Evolutionary conservation across 2,888 invertebrate species (phyloP).

Genomic region (Brachyptera putata): DNA sequence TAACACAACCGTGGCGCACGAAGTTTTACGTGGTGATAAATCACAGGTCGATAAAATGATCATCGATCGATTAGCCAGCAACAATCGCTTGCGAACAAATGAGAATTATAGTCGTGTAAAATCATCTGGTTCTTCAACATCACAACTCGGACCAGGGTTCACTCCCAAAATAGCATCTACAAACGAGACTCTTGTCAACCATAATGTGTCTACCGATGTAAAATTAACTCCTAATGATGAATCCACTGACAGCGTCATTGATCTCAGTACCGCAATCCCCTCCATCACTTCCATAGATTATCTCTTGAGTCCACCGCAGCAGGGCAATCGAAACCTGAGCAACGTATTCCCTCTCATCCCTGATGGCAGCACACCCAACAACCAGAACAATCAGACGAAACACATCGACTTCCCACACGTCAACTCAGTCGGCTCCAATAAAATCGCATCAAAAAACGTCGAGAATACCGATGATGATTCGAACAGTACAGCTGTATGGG

Average conservation of each 20-base stretch:
- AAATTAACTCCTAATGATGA: too few species aligned
- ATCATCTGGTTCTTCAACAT: background rate
- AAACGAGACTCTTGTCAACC: background rate
- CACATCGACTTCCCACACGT: background rate
- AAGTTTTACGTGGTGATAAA: background rate
- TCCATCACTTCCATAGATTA: too few species aligned
- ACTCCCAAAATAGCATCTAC: background rate
- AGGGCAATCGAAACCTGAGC: background rate
- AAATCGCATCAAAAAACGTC: too few species aligned
- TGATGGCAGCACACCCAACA: background rate
- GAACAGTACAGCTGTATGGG: constrained; percentile 2
- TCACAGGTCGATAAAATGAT: constrained; percentile 6
- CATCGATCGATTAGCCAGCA: background rate
- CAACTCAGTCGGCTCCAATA: too few species aligned
- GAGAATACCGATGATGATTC: background rate
- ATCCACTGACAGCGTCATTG: background rate
- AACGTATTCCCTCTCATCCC: too few species aligned
- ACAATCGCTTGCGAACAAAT: background rate
- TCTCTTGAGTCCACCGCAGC: background rate
- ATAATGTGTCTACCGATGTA: too few species aligned
- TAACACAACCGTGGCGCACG: background rate
- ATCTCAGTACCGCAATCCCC: background rate
- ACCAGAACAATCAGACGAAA: background rate
- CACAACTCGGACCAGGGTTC: too few species aligned
- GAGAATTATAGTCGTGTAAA: constrained; percentile 6